Evolutionary conservation across 2,113 vertebrate species (phyloP).

Genomic region (Pseudorectes ferrugineus): DNA sequence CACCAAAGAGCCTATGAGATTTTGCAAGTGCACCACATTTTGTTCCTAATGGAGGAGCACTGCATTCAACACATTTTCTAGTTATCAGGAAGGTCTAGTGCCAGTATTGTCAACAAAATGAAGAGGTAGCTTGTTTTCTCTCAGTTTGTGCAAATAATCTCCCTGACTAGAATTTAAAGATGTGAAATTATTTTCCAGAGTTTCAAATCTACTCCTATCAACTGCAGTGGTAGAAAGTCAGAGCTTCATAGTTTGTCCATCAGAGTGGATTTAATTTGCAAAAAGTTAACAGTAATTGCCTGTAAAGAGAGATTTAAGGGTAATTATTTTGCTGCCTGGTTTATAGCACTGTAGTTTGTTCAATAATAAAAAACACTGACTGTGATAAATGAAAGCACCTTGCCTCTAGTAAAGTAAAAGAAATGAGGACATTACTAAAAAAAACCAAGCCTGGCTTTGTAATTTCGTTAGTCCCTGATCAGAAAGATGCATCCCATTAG

Average conservation of each 20-base stretch:
- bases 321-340: neutral
- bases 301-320: neutral
- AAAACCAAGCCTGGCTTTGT: neutral
- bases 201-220: neutral
- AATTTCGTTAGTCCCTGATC: neutral
- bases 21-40: neutral
- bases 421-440: neutral
- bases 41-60: neutral
- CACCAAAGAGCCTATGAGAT: neutral
- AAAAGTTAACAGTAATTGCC: neutral
- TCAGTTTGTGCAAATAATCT: neutral
- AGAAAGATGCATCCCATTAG: neutral
- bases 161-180: neutral
- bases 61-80: neutral
- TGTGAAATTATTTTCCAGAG: neutral
- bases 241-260: neutral
- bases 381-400: neutral
- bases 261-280: neutral
- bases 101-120: neutral
- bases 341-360: neutral
- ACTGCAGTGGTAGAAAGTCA: neutral
- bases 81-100: neutral
- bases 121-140: neutral
- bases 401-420: neutral
- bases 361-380: neutral